Percentiles rank a stretch among this genome's conserved stretches.
Conservation (phyloP, 1,140 invertebrate species). For the Ceratoteleas bidentatus region DNA sequence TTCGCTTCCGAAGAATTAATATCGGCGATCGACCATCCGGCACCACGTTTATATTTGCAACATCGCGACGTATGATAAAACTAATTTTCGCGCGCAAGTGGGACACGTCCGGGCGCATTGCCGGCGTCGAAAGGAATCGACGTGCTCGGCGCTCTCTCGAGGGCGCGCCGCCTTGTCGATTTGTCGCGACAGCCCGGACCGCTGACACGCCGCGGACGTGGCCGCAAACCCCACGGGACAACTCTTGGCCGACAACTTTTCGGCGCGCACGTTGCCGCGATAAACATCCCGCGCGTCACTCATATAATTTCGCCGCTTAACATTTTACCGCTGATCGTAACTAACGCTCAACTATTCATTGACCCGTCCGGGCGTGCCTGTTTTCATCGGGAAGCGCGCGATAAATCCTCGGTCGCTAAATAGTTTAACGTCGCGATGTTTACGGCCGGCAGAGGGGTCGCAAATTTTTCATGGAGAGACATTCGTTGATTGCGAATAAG, state of each 20-base stretch:
- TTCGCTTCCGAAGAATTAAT: neutral
- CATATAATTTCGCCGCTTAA: conserved; percentile 17
- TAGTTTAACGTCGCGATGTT: neutral
- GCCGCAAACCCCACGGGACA: conserved; percentile 68
- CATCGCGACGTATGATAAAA: conserved; percentile 44
- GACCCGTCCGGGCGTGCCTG: neutral
- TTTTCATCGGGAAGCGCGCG: neutral
- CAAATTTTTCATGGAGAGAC: neutral
- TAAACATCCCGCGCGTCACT: conserved; percentile 27
- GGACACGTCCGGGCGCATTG: conserved; percentile 32
- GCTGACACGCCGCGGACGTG: conserved; percentile 59
- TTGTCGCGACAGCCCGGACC: conserved; percentile 71
- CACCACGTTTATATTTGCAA: conserved; percentile 1
- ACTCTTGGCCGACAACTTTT: conserved; percentile 73
- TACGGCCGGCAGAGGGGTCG: neutral
- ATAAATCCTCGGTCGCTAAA: neutral
- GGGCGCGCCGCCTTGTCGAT: conserved; percentile 72
- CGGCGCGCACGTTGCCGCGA: conserved; percentile 12
- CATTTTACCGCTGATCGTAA: conserved; percentile 23
- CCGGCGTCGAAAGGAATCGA: conserved; percentile 62
- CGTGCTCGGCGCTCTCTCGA: conserved; percentile 62
- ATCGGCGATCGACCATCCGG: neutral
- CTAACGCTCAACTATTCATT: conserved; percentile 21
- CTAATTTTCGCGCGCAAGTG: conserved; percentile 54
- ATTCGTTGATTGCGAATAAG: neutral